Base-by-base conservation (phyloP, 2,797 vertebrate species). In the Carcharodon carcharias region DNA sequence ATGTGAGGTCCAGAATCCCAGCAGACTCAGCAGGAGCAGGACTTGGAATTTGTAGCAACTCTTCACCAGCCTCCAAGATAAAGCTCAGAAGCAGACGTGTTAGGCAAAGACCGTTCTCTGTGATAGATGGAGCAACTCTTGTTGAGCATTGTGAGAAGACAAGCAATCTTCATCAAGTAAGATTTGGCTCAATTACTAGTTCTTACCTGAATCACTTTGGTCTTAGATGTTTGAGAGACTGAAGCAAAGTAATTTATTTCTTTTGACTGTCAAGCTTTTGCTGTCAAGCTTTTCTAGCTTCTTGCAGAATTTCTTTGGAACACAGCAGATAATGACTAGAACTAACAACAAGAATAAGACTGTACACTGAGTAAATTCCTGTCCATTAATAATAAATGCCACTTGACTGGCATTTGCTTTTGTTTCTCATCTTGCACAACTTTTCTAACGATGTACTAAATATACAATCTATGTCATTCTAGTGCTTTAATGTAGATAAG, bases 121-220 rank as follows among this genome's bases (percentile, higher is more conserved):
- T 98, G 97, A 98, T 98, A 97, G 98, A 98, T 96, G 97, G 97
- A 97, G 96, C 97, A 96, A 97, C 97, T 96, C 97, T 97, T 97
- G 18, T n/a, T 73, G 94, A 54, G 23, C 71, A 77, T 95, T 95
- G 94, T 95, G 97, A 97, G 96, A 97, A 98, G 97, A 97, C 96
- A 7, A 97, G 97, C 96, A 96, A 97, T 96, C 96, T 95, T 96
- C 98, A 97, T 97, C 97, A 97, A 98, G 98, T 98, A 98, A 98
- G 98, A 97, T 73, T 28, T 54, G 69, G 50, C 28, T 95, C 1
- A 67, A 56, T 95, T 95, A 18, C 67, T 58, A 14, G 31, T 77
- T 56, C 45, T 77, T 50, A 31, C 73, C 26, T 95, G 26, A 54
- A 8, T 95, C 45, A 31, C 14, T 23, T 71, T 50, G 23, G 65